Percentiles rank a stretch among this genome's conserved stretches.
These are phyloP conservation scores for Hemaris fuciformis DNA, from an alignment of 2,888 invertebrate species.

Conservation along the genomic window DNA sequence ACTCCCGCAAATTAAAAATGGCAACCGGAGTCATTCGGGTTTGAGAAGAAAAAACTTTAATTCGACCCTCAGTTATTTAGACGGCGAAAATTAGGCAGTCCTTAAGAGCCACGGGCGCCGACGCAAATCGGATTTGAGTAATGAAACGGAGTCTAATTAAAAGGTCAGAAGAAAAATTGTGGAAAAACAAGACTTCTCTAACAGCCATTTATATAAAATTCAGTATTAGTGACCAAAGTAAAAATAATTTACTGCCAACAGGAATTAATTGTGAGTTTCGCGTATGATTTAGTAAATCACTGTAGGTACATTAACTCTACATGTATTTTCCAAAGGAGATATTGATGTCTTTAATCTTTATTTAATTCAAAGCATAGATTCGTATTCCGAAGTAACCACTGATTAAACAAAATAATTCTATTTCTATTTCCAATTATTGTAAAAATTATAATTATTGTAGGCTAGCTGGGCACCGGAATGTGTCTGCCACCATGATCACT, in stretches of 20 bases:
- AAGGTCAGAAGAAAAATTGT: constrained; percentile 59
- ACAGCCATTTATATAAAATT: constrained; percentile 42
- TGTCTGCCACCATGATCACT: too few relatives aligned
- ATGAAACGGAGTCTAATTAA: constrained; percentile 69
- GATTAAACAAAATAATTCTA: too few relatives aligned
- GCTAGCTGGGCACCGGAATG: too few relatives aligned
- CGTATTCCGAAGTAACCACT: too few relatives aligned
- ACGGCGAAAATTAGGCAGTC: constrained; percentile 55
- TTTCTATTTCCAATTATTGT: too few relatives aligned
- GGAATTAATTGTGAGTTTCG: constrained; percentile 18
- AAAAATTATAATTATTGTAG: too few relatives aligned
- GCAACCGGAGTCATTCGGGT: constrained; percentile 10
- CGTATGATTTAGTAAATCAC: background rate
- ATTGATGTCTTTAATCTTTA: too few relatives aligned
- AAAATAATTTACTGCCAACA: background rate
- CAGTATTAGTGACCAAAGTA: background rate
- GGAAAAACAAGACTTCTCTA: constrained; percentile 50
- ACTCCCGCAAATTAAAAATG: constrained; percentile 13
- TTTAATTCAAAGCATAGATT: too few relatives aligned
- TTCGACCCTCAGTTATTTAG: constrained; percentile 31
- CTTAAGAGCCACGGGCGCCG: constrained; percentile 60
- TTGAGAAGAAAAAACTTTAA: constrained; percentile 13
- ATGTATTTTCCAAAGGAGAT: too few relatives aligned
- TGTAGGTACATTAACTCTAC: too few relatives aligned
- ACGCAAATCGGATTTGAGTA: constrained; percentile 72